Base-by-base conservation (phyloP, 2,888 invertebrate genomes). In the Mimumesa dahlbomi region DNA sequence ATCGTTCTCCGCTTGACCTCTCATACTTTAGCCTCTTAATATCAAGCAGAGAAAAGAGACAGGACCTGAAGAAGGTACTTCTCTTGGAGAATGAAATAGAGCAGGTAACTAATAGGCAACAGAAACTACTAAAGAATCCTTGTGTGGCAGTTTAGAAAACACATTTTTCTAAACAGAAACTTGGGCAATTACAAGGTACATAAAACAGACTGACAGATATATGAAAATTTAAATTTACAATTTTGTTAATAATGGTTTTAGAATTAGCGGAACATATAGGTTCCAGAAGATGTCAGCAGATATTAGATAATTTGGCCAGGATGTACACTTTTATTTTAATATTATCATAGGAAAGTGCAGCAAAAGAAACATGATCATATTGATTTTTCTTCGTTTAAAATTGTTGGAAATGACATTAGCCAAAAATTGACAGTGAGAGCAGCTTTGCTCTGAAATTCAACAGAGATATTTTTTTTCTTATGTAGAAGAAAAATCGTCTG, bases 11-110 rank as follows among this genome's bases (percentile, higher is more conserved):
- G 78, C 83, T 87, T 82, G 84, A 75, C 84, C 83, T 83, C 75
- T 85, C 91, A 91, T 87, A 89, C 88, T 87, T 91, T 91, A 90
- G 89, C 69, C 70, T 77, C 66, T 75, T 66, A 45, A 48, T 49
- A 64, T 65, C 45, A 13, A 19, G 43, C 54, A 34, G 31, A 42
- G 7, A 38, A 34, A 25, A 61, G 43, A 66, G 59, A 59, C 22
- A 46, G 29, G 52, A 62, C 61, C 69, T 45, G n/a, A 14, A n/a
- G 1, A 11, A 43, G 63, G 63, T 58, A 54, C 61, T 53, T 70
- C 40, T 53, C 57, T 76, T 48, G 34, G n/a, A n/a, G n/a, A n/a
- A n/a, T n/a, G n/a, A n/a, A n/a, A n/a, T n/a, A n/a, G n/a, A 43
- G 54, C 4, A 59, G 45, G 16, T 5, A 49, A 54, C 43, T n/a